A percentile compares a stretch with the other conserved stretches of the same genome.
Conservation (phyloP, 2,888 invertebrate genomes). For the Papilio protenor region DNA sequence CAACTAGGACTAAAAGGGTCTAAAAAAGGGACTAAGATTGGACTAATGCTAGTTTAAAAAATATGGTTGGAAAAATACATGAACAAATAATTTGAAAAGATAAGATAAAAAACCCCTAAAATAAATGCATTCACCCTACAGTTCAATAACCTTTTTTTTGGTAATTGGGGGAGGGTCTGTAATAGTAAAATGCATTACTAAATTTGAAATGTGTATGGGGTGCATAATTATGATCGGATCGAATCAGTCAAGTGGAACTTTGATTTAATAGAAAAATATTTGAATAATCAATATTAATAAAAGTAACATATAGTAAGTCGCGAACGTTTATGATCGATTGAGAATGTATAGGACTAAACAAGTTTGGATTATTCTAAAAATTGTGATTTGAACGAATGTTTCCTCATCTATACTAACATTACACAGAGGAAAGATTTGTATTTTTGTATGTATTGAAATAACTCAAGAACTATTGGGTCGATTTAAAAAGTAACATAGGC, state of each 20-base stretch:
- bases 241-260: slow-evolving; percentile 26
- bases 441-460: too few relatives aligned
- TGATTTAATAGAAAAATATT: not conserved
- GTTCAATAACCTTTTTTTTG: slow-evolving; percentile 57
- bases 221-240: slow-evolving; percentile 31
- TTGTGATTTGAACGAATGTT: too few relatives aligned
- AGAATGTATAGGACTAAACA: not conserved
- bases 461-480: too few relatives aligned
- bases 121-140: slow-evolving; percentile 50
- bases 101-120: slow-evolving; percentile 19
- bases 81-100: not conserved
- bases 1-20: too few relatives aligned
- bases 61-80: not conserved
- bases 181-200: slow-evolving; percentile 43
- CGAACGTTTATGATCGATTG: not conserved
- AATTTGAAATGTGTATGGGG: slow-evolving; percentile 28
- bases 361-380: too few relatives aligned
- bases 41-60: not conserved
- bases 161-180: slow-evolving; percentile 51
- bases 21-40: too few relatives aligned
- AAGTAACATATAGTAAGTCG: not conserved
- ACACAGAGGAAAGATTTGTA: too few relatives aligned
- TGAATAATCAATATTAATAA: not conserved
- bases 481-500: too few relatives aligned
- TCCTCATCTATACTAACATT: too few relatives aligned